A percentile compares a stretch with the other conserved stretches of the same genome.
Conservation (phyloP, 2,113 vertebrate genomes). For the Symphodus melops region DNA sequence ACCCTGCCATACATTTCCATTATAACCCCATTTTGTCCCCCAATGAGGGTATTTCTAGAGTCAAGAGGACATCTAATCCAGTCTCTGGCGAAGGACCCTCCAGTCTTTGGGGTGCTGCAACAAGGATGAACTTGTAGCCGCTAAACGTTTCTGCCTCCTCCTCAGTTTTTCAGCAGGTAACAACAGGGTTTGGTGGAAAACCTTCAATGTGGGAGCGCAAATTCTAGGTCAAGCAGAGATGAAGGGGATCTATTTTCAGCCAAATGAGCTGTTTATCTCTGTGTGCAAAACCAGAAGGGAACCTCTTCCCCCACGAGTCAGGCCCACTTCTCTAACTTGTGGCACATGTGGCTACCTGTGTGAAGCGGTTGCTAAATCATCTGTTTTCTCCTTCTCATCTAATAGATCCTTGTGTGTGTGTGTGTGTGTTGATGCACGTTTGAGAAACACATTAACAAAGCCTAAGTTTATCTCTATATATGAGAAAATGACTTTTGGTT, state of each 20-base stretch:
- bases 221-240: slow-evolving; percentile 69
- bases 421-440: background rate
- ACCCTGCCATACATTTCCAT: slow-evolving; percentile 81
- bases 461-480: no score
- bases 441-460: background rate
- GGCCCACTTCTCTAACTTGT: slow-evolving; percentile 72
- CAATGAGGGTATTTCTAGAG: slow-evolving; percentile 75
- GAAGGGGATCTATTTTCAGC: slow-evolving; percentile 74
- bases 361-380: slow-evolving; percentile 50
- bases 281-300: slow-evolving; percentile 60
- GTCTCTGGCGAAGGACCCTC: slow-evolving; percentile 43
- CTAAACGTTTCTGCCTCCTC: slow-evolving; percentile 50
- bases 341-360: slow-evolving; percentile 64
- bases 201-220: slow-evolving; percentile 62
- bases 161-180: slow-evolving; percentile 72
- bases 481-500: no score
- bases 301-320: slow-evolving; percentile 69
- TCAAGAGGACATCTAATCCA: slow-evolving; percentile 31
- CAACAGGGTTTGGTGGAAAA: slow-evolving; percentile 61
- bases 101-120: slow-evolving; percentile 1
- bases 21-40: slow-evolving; percentile 70
- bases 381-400: slow-evolving; percentile 37
- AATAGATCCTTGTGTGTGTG: background rate
- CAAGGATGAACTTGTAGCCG: slow-evolving; percentile 13
- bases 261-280: slow-evolving; percentile 71